Evolutionary conservation across 2,113 vertebrate genomes (phyloP).

Genomic region (Sitta europaea): DNA sequence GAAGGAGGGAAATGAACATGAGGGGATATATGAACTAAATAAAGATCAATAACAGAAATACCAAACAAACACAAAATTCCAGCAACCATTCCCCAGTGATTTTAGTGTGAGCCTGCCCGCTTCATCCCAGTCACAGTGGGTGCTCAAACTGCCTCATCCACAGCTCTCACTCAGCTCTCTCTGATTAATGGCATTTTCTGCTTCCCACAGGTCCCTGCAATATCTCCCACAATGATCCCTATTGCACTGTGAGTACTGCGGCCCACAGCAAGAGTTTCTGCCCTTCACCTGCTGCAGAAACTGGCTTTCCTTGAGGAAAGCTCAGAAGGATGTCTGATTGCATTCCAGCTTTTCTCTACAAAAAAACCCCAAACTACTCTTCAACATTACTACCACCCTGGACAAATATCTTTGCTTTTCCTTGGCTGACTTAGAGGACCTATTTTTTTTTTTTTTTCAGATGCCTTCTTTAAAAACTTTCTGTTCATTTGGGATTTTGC

Average conservation of each 20-base stretch:
- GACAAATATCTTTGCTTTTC: background rate
- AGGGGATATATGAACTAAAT: background rate
- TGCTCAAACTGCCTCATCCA: background rate
- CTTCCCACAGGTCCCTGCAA: rapidly evolving
- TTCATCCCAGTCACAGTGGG: background rate
- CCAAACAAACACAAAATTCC: background rate
- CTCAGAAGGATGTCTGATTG: background rate
- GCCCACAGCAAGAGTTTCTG: background rate
- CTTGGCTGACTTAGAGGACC: background rate
- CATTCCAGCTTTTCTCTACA: background rate
- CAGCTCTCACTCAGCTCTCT: background rate
- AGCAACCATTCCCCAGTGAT: background rate
- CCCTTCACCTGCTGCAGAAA: background rate
- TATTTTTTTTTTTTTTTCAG: background rate
- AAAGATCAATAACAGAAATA: background rate
- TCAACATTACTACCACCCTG: background rate
- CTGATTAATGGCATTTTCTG: background rate
- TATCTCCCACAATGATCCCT: background rate
- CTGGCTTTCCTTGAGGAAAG: background rate
- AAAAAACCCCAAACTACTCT: background rate
- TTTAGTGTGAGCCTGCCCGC: background rate
- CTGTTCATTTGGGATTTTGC: background rate
- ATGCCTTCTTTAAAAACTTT: background rate
- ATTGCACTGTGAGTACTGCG: rapidly evolving
- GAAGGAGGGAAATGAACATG: background rate